Evolutionary conservation across 2,113 vertebrate genomes (phyloP), one percentile per base, ranked within the genome.

Genomic region (Athene cunicularia): DNA sequence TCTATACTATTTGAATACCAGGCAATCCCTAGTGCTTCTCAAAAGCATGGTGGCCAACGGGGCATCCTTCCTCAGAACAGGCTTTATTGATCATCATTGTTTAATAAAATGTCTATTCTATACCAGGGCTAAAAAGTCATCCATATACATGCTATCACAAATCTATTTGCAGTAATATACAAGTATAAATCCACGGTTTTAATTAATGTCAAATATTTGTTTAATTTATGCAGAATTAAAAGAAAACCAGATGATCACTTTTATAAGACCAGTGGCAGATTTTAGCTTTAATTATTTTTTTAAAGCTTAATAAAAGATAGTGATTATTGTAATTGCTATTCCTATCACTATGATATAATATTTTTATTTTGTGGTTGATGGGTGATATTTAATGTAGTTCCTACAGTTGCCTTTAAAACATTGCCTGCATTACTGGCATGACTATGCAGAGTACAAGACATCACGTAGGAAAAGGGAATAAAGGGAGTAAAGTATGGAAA

Each of bases 131-230:
- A 95, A 94, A 50, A 82, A 45, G 18, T 80, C 67, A 80, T 73
- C 72, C 80, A 37, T 43, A 64, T 50, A 64, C 22, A 80, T 37
- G 59, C 32, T 41, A 64, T 33, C 86, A 81, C 86, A 95, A 95
- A 93, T 75, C 80, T 89, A 53, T 83, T 96, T 96, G 53, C 64
- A 91, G 90, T 93, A 94, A 97, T 96, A 93, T 91, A 12, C 58
- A 71, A 68, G 56, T 60, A 91, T 86, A 95, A 97, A 91, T 67
- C 70, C 30, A 95, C 23, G 5, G 47, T 97, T 96, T 98, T 97
- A 97, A 97, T 98, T 97, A 98, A 96, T n/a, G 60, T n/a, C 41
- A 95, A 95, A 86, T 96, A 90, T 62, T 96, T 92, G 96, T 97
- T 97, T 93, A 97, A 98, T 98, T 93, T 96, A 85, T 64, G 82